These are phyloP conservation scores for Rhabdomys dilectus DNA, from an alignment of 2,113 vertebrate genomes.

Conservation along the genomic window DNA sequence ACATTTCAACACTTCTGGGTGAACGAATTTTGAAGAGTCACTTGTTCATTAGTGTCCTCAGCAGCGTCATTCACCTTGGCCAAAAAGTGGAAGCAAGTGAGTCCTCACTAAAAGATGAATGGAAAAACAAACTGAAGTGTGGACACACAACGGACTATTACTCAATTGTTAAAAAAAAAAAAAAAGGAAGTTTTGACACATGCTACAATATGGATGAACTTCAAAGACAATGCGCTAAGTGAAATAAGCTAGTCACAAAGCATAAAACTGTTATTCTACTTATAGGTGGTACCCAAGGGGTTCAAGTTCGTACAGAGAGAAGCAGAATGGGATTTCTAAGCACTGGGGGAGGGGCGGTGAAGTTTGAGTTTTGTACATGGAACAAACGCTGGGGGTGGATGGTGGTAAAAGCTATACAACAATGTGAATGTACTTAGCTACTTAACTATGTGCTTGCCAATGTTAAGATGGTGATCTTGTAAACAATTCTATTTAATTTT, in stretches of 20 bases:
- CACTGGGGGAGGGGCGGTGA: neutral
- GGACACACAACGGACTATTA: neutral
- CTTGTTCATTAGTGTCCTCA: neutral
- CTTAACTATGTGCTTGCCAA: neutral
- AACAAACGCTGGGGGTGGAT: neutral
- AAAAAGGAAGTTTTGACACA: neutral
- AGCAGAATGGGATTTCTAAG: neutral
- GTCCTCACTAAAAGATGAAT: neutral
- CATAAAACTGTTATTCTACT: neutral
- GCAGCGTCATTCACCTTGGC: neutral
- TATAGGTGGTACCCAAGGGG: neutral
- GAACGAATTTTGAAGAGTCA: neutral
- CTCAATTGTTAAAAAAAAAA: neutral
- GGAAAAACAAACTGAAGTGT: neutral
- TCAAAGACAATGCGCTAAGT: neutral
- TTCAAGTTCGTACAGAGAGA: neutral
- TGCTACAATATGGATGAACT: neutral
- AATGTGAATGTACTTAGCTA: neutral
- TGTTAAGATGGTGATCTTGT: neutral
- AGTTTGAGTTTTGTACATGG: neutral
- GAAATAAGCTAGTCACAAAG: neutral
- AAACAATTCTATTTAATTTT: neutral
- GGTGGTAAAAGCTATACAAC: neutral
- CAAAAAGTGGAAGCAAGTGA: constrained; percentile 1
- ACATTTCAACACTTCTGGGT: neutral